Evolutionary conservation across 2,797 vertebrate genomes (phyloP).

Genomic region (Sebastes oblongus): DNA sequence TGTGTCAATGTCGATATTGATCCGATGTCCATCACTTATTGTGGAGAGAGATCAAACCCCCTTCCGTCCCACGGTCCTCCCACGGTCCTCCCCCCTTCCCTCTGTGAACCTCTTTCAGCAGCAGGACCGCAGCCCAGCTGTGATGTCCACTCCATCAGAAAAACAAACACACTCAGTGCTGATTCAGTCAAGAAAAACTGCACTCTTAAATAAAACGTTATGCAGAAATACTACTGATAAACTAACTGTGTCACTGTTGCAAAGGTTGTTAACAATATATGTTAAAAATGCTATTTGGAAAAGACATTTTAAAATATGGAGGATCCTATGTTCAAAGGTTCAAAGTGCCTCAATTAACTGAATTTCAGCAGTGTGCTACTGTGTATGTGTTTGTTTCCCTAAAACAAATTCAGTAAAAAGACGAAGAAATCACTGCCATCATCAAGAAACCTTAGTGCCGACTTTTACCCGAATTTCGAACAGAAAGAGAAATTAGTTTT

Average conservation of each 20-base stretch:
- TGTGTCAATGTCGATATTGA: conserved; percentile 81
- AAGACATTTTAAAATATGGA: background rate
- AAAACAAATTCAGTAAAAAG: background rate
- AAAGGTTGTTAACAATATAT: background rate
- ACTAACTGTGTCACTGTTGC: background rate
- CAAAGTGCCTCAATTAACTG: background rate
- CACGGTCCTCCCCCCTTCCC: conserved; percentile 21
- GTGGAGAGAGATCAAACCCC: conserved; percentile 52
- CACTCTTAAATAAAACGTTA: background rate
- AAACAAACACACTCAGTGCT: conserved; percentile 1
- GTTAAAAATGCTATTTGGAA: background rate
- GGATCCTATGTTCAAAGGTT: background rate
- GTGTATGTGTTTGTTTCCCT: background rate
- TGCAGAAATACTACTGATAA: background rate
- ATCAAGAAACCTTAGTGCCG: background rate
- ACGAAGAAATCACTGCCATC: background rate
- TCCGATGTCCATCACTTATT: conserved; percentile 72
- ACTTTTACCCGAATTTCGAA: background rate
- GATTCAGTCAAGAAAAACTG: background rate
- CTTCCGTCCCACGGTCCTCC: conserved; percentile 3
- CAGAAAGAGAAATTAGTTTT: background rate
- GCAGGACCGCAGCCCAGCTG: conserved; percentile 65
- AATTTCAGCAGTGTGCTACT: background rate
- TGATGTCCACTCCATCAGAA: conserved; percentile 24
- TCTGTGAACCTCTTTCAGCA: conserved; percentile 64